Base-by-base conservation (phyloP, 1,140 invertebrate genomes). In the Heliconius himera region DNA sequence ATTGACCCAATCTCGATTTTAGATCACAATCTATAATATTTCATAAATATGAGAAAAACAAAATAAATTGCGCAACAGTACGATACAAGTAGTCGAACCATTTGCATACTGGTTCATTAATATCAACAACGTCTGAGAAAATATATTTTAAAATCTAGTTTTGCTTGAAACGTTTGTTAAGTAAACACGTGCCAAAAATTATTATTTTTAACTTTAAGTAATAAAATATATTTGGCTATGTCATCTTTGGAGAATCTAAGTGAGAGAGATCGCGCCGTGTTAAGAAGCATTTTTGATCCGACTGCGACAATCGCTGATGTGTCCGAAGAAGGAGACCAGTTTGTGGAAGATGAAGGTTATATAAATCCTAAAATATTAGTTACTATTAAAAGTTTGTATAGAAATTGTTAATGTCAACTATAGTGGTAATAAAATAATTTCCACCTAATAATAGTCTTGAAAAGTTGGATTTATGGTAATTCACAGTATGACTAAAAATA, bases 261-360 rank as follows among this genome's bases (percentile, higher is more conserved):
- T 89, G 94, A 95, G 29, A 89, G 93, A 72, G 95, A 96, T 83
- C 92, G 88, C 72, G 95, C 95, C 1, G 91, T 96, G 54, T 82
- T 96, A 49, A 93, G 94, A 75, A 95, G 93, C 83, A 94, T 96
- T 56, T 95, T 96, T 79, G 95, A 96, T 85, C 95, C 95, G 0
- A 95, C 95, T 70, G 91, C 95, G 46, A 95, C 95, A 2, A 91
- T 95, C 26, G 94, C 88, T 18, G 94, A 95, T 83, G 91, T 93
- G 0, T 87, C 85, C 18, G 90, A 94, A 49, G 90, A 92, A 54
- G 90, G 86, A 13, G 93, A 94, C n/a, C 82, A 78, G 2, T 94
- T 93, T 80, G 85, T 88, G 71, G 87, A 89, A 18, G 88, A 88
- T 51, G 84, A 87, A 76, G 90, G 90, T 92, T 29, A n/a, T 29